Percentiles rank a stretch among this genome's conserved stretches.
phyloP scores from a whole-genome alignment of 2,797 vertebrate species.

The Halcyon chelicuti region DNA sequence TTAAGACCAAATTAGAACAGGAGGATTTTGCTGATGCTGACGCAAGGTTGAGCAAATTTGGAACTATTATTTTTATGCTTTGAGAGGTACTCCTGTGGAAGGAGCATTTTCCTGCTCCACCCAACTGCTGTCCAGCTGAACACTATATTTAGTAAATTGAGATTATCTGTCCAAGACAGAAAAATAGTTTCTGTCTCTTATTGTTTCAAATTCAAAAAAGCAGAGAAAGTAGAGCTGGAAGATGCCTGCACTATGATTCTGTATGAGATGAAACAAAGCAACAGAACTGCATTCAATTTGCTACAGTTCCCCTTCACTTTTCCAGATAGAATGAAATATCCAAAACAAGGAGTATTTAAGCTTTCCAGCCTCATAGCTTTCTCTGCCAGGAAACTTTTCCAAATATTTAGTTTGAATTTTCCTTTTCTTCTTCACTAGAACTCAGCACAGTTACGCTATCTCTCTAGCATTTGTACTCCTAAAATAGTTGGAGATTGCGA shows the following conservation, averaged over 20 bases:
- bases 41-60: background rate
- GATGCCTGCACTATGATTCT: background rate
- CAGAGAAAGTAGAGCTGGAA: slow-evolving; percentile 14
- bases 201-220: slow-evolving; percentile 29
- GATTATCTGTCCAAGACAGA: slow-evolving; percentile 53
- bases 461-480: background rate
- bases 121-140: slow-evolving; percentile 50
- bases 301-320: background rate
- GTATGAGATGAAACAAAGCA: background rate
- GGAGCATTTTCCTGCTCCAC: slow-evolving; percentile 66
- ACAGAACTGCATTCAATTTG: background rate
- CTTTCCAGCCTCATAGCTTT: background rate
- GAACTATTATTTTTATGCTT: slow-evolving; percentile 26
- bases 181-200: slow-evolving; percentile 42
- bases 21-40: background rate
- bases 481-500: background rate
- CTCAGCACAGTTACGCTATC: background rate
- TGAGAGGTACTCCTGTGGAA: slow-evolving; percentile 32
- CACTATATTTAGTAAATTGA: slow-evolving; percentile 47
- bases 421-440: background rate
- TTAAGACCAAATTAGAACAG: background rate
- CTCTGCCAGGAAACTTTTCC: slow-evolving; percentile 3
- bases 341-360: background rate
- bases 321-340: background rate
- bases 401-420: background rate